Percentiles rank a stretch among this genome's conserved stretches.
Evolutionary conservation across 2,888 invertebrate species (phyloP).

Genomic region (Cheilosia vulpina): DNA sequence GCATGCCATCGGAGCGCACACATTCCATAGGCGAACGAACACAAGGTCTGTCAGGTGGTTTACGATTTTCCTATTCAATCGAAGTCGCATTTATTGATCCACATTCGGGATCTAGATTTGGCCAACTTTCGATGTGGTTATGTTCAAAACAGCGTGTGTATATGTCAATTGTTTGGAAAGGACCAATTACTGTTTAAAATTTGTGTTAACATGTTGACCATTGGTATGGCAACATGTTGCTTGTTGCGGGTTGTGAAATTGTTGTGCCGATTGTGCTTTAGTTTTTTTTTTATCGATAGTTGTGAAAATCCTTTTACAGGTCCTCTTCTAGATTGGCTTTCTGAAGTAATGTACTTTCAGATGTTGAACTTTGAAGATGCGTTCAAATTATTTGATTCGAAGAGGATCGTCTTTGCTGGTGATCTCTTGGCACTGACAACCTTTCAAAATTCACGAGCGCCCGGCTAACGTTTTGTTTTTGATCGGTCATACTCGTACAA

Average conservation of each 20-base stretch:
- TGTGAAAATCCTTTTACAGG: neutral
- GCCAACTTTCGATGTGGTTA: slow-evolving; percentile 52
- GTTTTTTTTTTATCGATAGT: neutral
- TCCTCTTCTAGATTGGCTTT: too few relatives aligned
- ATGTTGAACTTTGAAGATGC: too few relatives aligned
- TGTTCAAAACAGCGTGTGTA: slow-evolving; percentile 39
- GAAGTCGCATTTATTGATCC: slow-evolving; percentile 52
- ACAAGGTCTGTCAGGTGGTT: slow-evolving; percentile 71
- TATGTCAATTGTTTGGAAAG: slow-evolving; percentile 44
- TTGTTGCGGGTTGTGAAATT: slow-evolving; percentile 23
- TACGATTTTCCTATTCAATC: slow-evolving; percentile 58
- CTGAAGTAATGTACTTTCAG: too few relatives aligned
- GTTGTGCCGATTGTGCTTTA: neutral
- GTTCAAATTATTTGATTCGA: too few relatives aligned
- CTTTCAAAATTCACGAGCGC: too few relatives aligned
- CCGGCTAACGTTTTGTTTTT: too few relatives aligned
- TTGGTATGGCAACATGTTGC: slow-evolving; percentile 1
- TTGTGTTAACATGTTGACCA: slow-evolving; percentile 16
- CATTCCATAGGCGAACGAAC: slow-evolving; percentile 58
- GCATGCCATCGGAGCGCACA: slow-evolving; percentile 69
- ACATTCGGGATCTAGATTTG: slow-evolving; percentile 56
- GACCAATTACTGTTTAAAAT: slow-evolving; percentile 57
- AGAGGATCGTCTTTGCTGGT: too few relatives aligned
- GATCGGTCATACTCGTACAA: too few relatives aligned
- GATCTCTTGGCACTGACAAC: too few relatives aligned